Evolutionary conservation across 2,888 invertebrate species (phyloP).

Genomic region (Eucriotettix oculatus): DNA sequence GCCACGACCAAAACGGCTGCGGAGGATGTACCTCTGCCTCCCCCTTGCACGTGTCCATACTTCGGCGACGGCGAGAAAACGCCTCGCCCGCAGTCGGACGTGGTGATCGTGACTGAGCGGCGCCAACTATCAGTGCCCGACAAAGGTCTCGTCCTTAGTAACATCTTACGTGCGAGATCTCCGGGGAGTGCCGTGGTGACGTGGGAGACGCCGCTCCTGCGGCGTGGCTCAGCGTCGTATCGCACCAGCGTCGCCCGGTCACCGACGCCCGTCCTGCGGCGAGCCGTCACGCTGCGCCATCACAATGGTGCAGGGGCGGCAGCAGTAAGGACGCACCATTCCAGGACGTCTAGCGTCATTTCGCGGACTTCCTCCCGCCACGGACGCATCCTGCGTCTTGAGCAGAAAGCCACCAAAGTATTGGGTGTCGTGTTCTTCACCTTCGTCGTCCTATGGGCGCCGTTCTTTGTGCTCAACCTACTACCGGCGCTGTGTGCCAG

Average conservation of each 20-base stretch:
- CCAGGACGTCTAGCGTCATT: conserved; percentile 64
- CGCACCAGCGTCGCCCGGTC: neutral
- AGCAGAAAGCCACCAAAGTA: conserved; percentile 94
- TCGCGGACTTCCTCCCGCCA: conserved; percentile 60
- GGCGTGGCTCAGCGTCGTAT: neutral
- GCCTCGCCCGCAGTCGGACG: conserved; percentile 6
- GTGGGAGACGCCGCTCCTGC: conserved; percentile 37
- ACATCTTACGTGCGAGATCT: neutral
- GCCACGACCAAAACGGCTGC: conserved; percentile 1
- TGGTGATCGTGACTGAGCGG: conserved; percentile 11
- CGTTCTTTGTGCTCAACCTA: conserved; percentile 82
- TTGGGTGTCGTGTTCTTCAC: conserved; percentile 88
- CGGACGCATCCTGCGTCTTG: conserved; percentile 67
- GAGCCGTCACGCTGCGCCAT: conserved; percentile 43
- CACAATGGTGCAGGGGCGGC: conserved; percentile 26
- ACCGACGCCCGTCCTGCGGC: conserved; percentile 28
- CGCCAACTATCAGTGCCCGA: neutral
- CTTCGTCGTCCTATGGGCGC: conserved; percentile 90
- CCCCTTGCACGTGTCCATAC: conserved; percentile 67
- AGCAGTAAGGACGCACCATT: conserved; percentile 49
- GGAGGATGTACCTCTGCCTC: conserved; percentile 35
- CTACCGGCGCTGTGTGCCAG: conserved; percentile 66
- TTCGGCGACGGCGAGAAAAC: conserved; percentile 40
- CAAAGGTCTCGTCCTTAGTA: conserved; percentile 11
- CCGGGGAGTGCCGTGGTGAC: conserved; percentile 32